These are phyloP conservation scores for Gopherus evgoodei DNA, from an alignment of 2,113 vertebrate genomes.

Conservation along the genomic window DNA sequence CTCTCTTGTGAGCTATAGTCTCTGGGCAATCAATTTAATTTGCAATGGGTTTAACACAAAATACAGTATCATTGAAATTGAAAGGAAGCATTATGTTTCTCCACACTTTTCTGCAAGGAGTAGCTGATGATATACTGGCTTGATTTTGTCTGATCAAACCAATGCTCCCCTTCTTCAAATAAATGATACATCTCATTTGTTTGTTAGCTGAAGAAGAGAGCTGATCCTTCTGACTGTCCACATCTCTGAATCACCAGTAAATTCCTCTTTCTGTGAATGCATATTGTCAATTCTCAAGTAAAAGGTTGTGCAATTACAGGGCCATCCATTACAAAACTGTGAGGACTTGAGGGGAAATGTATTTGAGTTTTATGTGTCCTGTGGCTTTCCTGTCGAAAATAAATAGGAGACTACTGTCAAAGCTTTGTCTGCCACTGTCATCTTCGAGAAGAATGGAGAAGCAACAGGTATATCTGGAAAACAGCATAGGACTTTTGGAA, in stretches of 20 bases:
- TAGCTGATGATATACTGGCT: not conserved
- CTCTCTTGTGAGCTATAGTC: slow-evolving; percentile 20
- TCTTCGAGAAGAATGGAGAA: not conserved
- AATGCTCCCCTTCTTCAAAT: not conserved
- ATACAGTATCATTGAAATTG: slow-evolving; percentile 3
- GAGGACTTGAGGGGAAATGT: not conserved
- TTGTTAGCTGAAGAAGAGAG: not conserved
- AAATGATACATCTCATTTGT: not conserved
- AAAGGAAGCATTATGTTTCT: slow-evolving; percentile 18
- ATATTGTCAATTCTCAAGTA: not conserved
- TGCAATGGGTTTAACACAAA: slow-evolving; percentile 54
- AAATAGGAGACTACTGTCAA: not conserved
- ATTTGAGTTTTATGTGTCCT: not conserved
- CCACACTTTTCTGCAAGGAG: not conserved
- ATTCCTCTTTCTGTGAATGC: not conserved
- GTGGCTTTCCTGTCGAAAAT: not conserved
- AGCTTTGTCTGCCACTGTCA: slow-evolving; percentile 1
- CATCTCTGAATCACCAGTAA: not conserved
- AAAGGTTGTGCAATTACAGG: not conserved
- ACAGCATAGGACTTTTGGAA: not conserved
- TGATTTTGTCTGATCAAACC: not conserved
- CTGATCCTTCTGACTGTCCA: not conserved
- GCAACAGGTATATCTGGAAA: not conserved
- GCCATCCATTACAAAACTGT: not conserved
- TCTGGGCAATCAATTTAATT: slow-evolving; percentile 68